A percentile compares a stretch with the other conserved stretches of the same genome.
Evolutionary conservation across 2,888 invertebrate genomes (phyloP).

Genomic region (Sinelater perroti): DNA sequence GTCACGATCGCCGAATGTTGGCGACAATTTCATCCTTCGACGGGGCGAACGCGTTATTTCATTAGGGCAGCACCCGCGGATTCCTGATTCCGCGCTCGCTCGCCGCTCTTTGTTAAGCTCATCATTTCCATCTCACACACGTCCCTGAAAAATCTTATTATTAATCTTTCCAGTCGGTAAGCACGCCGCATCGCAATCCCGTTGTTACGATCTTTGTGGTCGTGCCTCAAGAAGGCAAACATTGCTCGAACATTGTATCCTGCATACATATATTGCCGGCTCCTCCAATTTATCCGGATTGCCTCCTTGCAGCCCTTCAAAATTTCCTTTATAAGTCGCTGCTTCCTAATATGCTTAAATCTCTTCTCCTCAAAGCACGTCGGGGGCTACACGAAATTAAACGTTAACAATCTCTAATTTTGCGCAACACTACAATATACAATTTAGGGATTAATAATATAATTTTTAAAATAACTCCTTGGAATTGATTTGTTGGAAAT

Average conservation of each 20-base stretch:
- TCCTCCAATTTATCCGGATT: constrained; percentile 1
- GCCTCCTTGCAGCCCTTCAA: not conserved
- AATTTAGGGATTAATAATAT: no score
- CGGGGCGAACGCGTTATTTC: constrained; percentile 54
- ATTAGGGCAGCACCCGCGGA: constrained; percentile 53
- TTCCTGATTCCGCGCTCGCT: constrained; percentile 46
- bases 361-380: no score
- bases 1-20: constrained; percentile 51
- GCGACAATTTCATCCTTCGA: constrained; percentile 52
- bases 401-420: no score
- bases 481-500: no score
- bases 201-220: constrained; percentile 51
- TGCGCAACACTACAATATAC: no score
- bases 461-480: no score
- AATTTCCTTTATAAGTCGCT: not conserved
- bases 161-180: constrained; percentile 59
- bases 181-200: constrained; percentile 54
- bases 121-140: constrained; percentile 59
- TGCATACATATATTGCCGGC: constrained; percentile 43
- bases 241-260: constrained; percentile 46
- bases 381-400: no score
- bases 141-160: constrained; percentile 58
- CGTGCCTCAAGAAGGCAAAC: constrained; percentile 47
- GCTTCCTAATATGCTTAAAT: no score
- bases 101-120: constrained; percentile 50